These are phyloP conservation scores for Apeltes quadracus DNA, from an alignment of 2,113 vertebrate genomes.

Conservation along the genomic window DNA sequence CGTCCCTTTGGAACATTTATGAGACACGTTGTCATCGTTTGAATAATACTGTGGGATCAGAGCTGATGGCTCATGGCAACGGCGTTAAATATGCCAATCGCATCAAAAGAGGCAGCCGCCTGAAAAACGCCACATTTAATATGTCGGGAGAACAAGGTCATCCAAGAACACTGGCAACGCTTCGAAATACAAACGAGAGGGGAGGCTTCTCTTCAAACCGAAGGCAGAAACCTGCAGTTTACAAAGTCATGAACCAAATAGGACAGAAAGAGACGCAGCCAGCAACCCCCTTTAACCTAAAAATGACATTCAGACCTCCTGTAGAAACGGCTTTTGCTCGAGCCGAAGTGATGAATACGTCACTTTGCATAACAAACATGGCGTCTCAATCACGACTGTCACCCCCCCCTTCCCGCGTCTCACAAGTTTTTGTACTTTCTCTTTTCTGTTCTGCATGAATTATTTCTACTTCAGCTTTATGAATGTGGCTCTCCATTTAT, in stretches of 20 bases:
- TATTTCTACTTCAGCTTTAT: constrained; percentile 37
- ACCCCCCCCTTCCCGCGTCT: constrained; percentile 39
- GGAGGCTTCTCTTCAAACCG: background rate
- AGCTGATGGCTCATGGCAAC: background rate
- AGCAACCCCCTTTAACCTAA: background rate
- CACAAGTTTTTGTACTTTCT: constrained; percentile 25
- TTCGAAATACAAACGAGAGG: background rate
- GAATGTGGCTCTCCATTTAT: constrained; percentile 43
- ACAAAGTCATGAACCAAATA: background rate
- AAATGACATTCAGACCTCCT: background rate
- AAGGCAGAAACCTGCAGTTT: background rate
- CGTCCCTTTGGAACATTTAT: background rate
- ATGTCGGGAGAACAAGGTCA: background rate
- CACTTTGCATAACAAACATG: constrained; percentile 40
- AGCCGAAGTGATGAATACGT: constrained; percentile 3
- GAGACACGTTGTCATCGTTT: background rate
- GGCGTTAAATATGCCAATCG: background rate
- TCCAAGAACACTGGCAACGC: background rate
- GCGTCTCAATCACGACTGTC: constrained; percentile 37
- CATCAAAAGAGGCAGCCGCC: background rate
- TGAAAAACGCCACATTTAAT: background rate
- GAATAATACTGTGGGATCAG: background rate
- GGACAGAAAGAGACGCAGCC: background rate
- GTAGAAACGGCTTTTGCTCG: background rate
- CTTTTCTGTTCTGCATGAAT: constrained; percentile 28